A percentile compares a stretch with the other conserved stretches of the same genome.
Evolutionary conservation across 1,140 invertebrate species (phyloP).

Genomic region (Calliopsis andreniformis): DNA sequence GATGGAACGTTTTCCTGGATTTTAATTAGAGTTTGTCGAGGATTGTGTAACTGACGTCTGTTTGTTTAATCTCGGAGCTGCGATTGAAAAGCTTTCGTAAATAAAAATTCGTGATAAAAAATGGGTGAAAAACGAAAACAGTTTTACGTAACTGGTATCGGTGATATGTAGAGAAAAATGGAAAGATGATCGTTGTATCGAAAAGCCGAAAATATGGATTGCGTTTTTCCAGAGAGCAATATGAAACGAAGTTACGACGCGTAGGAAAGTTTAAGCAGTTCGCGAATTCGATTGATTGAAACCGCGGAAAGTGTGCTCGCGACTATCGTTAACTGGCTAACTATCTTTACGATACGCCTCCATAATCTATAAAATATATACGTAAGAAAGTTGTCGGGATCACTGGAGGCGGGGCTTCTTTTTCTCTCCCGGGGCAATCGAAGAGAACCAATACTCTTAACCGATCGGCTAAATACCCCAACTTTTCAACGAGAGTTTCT

Average conservation of each 20-base stretch:
- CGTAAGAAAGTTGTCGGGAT: conserved; percentile 16
- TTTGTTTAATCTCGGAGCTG: too few relatives aligned
- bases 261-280: neutral
- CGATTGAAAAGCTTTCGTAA: too few relatives aligned
- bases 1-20: too few relatives aligned
- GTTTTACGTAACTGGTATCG: too few relatives aligned
- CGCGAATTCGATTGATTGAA: neutral
- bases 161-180: too few relatives aligned
- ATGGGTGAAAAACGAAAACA: too few relatives aligned
- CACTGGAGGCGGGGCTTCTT: neutral
- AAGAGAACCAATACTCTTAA: conserved; percentile 20
- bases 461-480: conserved; percentile 28
- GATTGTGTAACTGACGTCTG: too few relatives aligned
- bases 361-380: neutral
- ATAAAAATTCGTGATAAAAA: too few relatives aligned
- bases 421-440: neutral
- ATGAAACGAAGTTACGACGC: neutral
- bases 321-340: neutral
- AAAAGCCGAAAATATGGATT: conserved; percentile 24
- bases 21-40: too few relatives aligned
- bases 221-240: neutral
- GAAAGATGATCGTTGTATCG: conserved; percentile 25
- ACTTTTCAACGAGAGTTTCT: conserved; percentile 22
- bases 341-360: neutral
- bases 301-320: neutral